Conservation (phyloP, 2,113 vertebrate genomes). For the Ictalurus furcatus region DNA sequence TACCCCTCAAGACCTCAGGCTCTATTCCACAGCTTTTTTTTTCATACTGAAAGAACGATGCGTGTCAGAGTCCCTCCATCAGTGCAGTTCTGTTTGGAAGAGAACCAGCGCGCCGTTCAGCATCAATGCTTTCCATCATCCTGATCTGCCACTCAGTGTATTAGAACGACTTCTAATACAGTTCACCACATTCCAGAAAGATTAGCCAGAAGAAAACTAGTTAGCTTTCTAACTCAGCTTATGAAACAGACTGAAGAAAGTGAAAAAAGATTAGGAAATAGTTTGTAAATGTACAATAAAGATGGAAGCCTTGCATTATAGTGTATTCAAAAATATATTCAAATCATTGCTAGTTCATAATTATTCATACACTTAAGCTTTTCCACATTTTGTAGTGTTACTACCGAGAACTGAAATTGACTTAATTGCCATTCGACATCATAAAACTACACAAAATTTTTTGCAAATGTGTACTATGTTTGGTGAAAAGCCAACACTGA, state of each 20-base stretch:
- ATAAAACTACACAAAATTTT: neutral
- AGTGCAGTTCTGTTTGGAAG: conserved; percentile 21
- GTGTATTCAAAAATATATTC: neutral
- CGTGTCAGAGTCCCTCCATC: conserved; percentile 17
- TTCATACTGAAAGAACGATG: conserved; percentile 11
- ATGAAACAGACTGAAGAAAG: neutral
- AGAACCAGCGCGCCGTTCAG: neutral
- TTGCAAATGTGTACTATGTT: neutral
- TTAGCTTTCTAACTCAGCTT: neutral
- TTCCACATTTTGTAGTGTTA: neutral
- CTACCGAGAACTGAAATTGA: neutral
- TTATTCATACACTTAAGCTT: neutral
- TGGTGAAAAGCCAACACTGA: neutral
- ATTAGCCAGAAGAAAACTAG: neutral
- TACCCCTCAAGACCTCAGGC: neutral
- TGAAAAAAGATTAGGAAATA: neutral
- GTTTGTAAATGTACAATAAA: neutral
- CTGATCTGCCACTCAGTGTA: conserved; percentile 4
- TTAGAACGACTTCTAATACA: conserved; percentile 7
- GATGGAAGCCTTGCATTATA: neutral
- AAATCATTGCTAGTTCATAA: neutral
- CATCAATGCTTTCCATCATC: conserved; percentile 23
- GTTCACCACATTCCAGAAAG: neutral
- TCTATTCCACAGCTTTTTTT: conserved; percentile 1
- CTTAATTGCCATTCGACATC: neutral